These are phyloP conservation scores for Myripristis murdjan DNA, from an alignment of 2,797 vertebrate genomes.

Conservation along the genomic window DNA sequence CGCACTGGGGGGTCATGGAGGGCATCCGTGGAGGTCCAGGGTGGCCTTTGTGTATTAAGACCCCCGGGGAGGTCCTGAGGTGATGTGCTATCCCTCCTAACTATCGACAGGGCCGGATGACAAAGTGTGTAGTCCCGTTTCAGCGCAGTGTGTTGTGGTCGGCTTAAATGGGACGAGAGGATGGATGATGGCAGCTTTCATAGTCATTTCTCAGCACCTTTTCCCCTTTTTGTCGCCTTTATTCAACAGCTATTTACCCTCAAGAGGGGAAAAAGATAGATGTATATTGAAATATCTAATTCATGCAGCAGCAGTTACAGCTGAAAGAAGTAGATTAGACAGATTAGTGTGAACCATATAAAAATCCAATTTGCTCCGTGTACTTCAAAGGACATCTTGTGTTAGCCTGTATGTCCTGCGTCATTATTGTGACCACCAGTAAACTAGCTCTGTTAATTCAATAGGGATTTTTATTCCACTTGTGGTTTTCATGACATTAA, in stretches of 20 bases:
- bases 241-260: background rate
- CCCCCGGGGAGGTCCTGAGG: constrained; percentile 65
- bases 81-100: constrained; percentile 75
- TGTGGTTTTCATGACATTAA: background rate
- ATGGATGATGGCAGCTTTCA: constrained; percentile 12
- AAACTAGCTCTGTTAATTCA: background rate
- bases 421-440: background rate
- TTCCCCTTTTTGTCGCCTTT: background rate
- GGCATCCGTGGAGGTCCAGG: constrained; percentile 50
- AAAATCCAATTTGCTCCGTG: too few relatives aligned
- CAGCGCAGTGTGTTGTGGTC: constrained; percentile 51
- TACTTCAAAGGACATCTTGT: too few relatives aligned
- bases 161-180: constrained; percentile 26
- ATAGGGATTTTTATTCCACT: too few relatives aligned
- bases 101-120: constrained; percentile 78
- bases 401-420: too few relatives aligned
- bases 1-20: constrained; percentile 69
- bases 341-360: too few relatives aligned
- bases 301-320: background rate
- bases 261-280: background rate
- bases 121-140: constrained; percentile 69
- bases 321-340: background rate
- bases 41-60: constrained; percentile 78
- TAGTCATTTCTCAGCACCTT: constrained; percentile 1
- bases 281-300: background rate